phyloP scores from a whole-genome alignment of 2,113 vertebrate species.

The Suricata suricatta region DNA sequence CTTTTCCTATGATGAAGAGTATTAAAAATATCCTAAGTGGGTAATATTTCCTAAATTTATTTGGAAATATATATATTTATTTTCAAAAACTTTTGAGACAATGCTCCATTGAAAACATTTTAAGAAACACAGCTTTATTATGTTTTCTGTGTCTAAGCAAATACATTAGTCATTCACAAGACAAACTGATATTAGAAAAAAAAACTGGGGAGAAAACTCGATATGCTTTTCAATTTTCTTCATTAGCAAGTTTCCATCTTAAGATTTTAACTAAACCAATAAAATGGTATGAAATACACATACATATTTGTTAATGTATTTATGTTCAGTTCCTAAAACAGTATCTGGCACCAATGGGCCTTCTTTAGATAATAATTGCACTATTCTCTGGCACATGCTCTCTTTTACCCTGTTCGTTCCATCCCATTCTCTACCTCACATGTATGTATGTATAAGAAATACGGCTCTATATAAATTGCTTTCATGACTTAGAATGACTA shows the following conservation, averaged over 20 bases:
- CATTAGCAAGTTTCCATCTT: neutral
- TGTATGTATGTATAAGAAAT: neutral
- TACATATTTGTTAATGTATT: neutral
- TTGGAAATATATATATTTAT: no score
- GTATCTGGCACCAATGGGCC: neutral
- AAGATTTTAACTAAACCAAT: constrained; percentile 14
- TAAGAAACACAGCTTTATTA: neutral
- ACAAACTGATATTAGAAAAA: neutral
- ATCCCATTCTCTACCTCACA: neutral
- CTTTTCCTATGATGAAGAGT: neutral
- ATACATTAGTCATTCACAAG: neutral
- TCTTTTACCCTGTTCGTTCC: neutral
- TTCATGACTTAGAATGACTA: neutral
- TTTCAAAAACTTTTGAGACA: neutral
- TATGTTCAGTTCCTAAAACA: neutral
- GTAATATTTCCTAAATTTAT: neutral
- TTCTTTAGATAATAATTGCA: neutral
- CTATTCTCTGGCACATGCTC: neutral
- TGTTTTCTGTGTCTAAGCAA: neutral
- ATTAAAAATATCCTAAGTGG: neutral
- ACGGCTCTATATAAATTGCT: neutral
- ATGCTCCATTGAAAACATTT: neutral
- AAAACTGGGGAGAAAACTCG: neutral
- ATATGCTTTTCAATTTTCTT: neutral
- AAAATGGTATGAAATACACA: neutral